Percentiles rank a stretch among this genome's conserved stretches.
Conservation (phyloP, 1,140 invertebrate species). For the Achroia grisella region DNA sequence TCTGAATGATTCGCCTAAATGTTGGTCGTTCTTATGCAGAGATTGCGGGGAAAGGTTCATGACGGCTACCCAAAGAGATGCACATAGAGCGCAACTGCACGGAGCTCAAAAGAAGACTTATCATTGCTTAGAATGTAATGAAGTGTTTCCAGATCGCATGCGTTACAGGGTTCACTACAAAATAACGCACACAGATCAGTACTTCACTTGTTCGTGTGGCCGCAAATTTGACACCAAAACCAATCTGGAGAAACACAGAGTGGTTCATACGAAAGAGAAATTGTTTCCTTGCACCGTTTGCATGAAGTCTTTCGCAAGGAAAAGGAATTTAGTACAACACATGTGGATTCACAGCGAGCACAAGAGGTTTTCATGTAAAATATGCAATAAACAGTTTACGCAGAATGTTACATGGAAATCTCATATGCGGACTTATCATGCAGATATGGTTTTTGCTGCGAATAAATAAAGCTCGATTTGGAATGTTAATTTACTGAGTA, state of each 20-base stretch:
- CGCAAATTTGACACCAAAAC: constrained; percentile 18
- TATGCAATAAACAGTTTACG: constrained; percentile 75
- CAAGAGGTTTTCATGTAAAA: constrained; percentile 74
- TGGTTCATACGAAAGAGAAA: constrained; percentile 63
- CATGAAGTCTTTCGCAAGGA: constrained; percentile 28
- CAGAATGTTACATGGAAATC: constrained; percentile 40
- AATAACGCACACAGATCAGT: constrained; percentile 18
- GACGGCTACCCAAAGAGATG: constrained; percentile 16
- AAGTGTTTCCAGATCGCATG: constrained; percentile 12
- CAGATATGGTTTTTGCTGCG: constrained; percentile 6
- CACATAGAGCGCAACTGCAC: constrained; percentile 30
- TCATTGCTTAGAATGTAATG: constrained; percentile 18
- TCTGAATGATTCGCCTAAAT: constrained; percentile 19
- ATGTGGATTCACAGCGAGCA: constrained; percentile 73
- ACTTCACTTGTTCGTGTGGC: constrained; percentile 17
- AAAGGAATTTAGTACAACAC: constrained; percentile 30
- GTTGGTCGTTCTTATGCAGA: constrained; percentile 32
- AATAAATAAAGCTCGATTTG: neutral
- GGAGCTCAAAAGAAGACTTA: constrained; percentile 22
- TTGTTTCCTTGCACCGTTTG: constrained; percentile 66
- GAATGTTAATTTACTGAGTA: neutral
- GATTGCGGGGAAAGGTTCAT: constrained; percentile 33
- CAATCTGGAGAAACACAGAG: constrained; percentile 38
- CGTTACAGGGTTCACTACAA: constrained; percentile 19
- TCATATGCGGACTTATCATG: constrained; percentile 28